phyloP scores from a whole-genome alignment of 2,113 vertebrate species.

The Misgurnus mizolepis region DNA sequence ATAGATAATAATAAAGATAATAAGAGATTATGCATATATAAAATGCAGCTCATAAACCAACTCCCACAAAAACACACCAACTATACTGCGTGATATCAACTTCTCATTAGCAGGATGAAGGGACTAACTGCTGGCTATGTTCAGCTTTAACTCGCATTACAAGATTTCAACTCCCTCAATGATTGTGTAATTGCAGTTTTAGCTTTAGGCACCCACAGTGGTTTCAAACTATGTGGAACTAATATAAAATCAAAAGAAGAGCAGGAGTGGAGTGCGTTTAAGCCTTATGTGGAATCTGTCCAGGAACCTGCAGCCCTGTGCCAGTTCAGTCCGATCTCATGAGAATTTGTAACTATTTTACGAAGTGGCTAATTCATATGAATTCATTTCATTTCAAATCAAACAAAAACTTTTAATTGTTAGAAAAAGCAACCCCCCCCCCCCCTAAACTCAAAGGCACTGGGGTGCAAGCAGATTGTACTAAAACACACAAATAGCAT shows the following conservation, averaged over 20 bases:
- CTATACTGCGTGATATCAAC: conserved; percentile 21
- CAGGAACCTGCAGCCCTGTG: neutral
- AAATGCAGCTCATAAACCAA: neutral
- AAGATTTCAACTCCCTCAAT: conserved; percentile 26
- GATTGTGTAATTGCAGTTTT: conserved; percentile 43
- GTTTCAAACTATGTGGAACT: conserved; percentile 36
- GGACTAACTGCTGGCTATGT: conserved; percentile 19
- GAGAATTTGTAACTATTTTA: neutral
- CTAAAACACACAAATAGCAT: no score
- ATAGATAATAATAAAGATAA: conserved; percentile 34
- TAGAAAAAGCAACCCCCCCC: no score
- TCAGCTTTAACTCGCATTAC: conserved; percentile 22
- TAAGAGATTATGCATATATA: neutral
- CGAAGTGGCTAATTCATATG: no score
- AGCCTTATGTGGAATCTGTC: neutral
- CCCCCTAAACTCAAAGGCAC: no score
- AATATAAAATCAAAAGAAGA: conserved; percentile 29
- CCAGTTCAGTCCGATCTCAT: neutral
- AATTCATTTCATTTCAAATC: no score
- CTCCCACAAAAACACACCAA: conserved; percentile 6
- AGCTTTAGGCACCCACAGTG: conserved; percentile 10
- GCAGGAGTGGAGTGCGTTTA: neutral
- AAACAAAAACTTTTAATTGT: no score
- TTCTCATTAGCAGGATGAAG: conserved; percentile 37
- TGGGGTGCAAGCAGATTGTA: no score